These are phyloP conservation scores for Noturus placidus DNA, from an alignment of 2,113 vertebrate species.

Conservation along the genomic window DNA sequence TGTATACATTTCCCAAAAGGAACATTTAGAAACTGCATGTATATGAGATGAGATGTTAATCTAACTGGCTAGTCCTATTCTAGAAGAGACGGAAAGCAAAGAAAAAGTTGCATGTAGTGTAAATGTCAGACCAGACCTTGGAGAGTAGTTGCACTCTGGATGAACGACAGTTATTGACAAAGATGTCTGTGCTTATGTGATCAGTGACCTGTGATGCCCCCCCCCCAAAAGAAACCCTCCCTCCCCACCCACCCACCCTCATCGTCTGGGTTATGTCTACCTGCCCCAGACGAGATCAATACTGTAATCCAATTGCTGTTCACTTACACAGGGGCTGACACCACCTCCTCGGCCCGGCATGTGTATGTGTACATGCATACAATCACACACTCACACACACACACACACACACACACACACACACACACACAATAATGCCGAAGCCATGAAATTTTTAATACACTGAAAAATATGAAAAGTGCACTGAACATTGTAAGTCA, in stretches of 20 bases:
- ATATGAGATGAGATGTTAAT: background rate
- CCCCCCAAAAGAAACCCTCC: constrained; percentile 32
- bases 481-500: constrained; percentile 4
- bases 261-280: constrained; percentile 64
- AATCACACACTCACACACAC: background rate
- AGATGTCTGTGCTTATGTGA: constrained; percentile 57
- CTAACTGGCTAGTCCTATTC: background rate
- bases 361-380: background rate
- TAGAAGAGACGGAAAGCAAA: background rate
- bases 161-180: constrained; percentile 51
- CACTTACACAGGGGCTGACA: constrained; percentile 55
- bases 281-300: constrained; percentile 74
- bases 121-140: background rate
- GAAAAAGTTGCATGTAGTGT: background rate
- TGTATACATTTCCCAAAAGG: background rate
- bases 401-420: background rate
- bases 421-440: background rate
- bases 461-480: constrained; percentile 2
- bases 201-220: constrained; percentile 36
- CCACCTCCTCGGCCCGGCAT: constrained; percentile 34
- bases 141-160: constrained; percentile 29
- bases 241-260: background rate
- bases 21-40: background rate
- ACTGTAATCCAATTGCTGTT: constrained; percentile 70
- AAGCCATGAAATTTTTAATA: background rate